phyloP scores from a whole-genome alignment of 2,888 invertebrate species.

The Noctua janthina region DNA sequence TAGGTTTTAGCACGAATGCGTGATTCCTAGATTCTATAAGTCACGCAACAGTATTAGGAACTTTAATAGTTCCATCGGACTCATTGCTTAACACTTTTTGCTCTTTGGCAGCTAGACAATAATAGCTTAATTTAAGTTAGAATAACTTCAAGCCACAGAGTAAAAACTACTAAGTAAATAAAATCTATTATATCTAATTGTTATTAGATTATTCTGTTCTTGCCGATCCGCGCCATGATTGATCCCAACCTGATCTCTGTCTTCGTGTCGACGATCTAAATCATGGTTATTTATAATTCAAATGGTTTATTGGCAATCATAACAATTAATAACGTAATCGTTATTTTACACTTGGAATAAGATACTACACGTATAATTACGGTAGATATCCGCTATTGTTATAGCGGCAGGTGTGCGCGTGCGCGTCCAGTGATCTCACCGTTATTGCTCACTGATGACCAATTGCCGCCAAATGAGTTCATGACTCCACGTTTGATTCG shows the following conservation, averaged over 20 bases:
- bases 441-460: constrained; percentile 86
- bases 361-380: constrained; percentile 70
- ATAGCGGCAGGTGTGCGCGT: constrained; percentile 76
- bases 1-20: constrained; percentile 45
- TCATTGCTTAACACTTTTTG: constrained; percentile 7
- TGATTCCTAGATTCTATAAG: constrained; percentile 31
- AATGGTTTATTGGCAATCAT: constrained; percentile 54
- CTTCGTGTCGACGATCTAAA: constrained; percentile 19
- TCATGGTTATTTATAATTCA: constrained; percentile 45
- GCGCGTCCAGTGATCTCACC: constrained; percentile 84
- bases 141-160: neutral
- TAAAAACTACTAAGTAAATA: neutral
- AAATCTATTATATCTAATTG: neutral
- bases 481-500: constrained; percentile 73
- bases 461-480: constrained; percentile 82
- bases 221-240: neutral
- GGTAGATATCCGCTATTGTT: constrained; percentile 75
- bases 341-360: constrained; percentile 68
- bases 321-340: constrained; percentile 67
- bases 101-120: neutral
- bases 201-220: neutral
- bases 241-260: constrained; percentile 27
- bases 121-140: neutral
- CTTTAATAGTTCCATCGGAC: constrained; percentile 1
- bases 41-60: constrained; percentile 36